These are phyloP conservation scores for Anoplolepis gracilipes DNA, from an alignment of 1,140 invertebrate genomes.

Conservation along the genomic window DNA sequence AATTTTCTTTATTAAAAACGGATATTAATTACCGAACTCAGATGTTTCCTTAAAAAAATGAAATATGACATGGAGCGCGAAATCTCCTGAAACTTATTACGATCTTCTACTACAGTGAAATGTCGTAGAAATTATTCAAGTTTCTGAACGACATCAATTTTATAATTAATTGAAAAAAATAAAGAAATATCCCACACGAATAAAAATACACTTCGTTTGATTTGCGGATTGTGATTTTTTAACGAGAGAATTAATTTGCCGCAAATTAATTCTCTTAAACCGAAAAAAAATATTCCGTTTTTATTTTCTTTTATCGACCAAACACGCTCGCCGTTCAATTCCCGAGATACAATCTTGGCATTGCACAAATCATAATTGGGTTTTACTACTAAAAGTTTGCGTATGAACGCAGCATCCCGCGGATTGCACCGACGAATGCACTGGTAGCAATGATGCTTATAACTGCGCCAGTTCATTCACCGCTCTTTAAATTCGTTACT, in stretches of 20 bases:
- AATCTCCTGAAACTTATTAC: background rate
- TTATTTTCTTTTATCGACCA: slow-evolving; percentile 17
- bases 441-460: background rate
- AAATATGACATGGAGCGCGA: background rate
- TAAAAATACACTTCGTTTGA: background rate
- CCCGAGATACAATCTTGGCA: background rate
- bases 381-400: background rate
- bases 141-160: background rate
- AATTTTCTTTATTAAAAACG: background rate
- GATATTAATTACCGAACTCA: background rate
- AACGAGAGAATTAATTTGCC: no score
- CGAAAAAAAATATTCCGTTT: background rate
- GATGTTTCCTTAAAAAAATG: background rate
- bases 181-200: background rate
- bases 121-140: background rate
- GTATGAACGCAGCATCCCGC: background rate
- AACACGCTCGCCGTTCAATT: background rate
- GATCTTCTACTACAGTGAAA: background rate
- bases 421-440: background rate
- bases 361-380: background rate
- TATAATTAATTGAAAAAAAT: background rate
- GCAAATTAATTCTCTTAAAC: background rate
- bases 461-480: background rate
- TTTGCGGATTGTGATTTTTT: background rate
- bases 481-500: slow-evolving; percentile 46